Percentiles rank a stretch among this genome's conserved stretches.
phyloP scores from a whole-genome alignment of 2,113 vertebrate genomes.

The Pyxicephalus adspersus region DNA sequence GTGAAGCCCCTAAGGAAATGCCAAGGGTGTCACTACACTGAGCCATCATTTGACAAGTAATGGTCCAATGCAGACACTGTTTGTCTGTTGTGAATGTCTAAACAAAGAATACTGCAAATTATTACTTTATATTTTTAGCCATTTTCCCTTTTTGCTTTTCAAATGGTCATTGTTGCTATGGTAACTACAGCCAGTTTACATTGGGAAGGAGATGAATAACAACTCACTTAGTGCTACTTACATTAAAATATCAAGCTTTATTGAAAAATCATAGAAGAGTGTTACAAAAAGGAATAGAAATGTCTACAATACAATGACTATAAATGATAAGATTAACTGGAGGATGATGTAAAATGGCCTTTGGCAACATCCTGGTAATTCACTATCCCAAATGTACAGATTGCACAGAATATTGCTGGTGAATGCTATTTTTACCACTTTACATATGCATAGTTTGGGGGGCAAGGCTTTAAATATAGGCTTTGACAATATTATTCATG shows the following conservation, averaged over 20 bases:
- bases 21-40: conserved; percentile 52
- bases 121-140: conserved; percentile 41
- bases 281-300: not conserved
- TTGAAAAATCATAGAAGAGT: not conserved
- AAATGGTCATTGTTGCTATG: conserved; percentile 26
- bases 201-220: conserved; percentile 29
- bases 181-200: conserved; percentile 36
- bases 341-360: no score
- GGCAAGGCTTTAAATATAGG: no score
- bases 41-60: conserved; percentile 54
- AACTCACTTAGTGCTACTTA: conserved; percentile 37
- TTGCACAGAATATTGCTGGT: no score
- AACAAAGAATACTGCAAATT: conserved; percentile 46
- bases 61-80: conserved; percentile 32
- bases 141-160: conserved; percentile 22
- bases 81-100: conserved; percentile 43
- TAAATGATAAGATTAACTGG: no score
- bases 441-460: no score
- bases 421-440: no score
- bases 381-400: no score
- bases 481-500: no score
- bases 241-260: not conserved
- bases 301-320: no score
- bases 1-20: conserved; percentile 53
- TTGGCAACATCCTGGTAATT: no score